A percentile compares a stretch with the other conserved stretches of the same genome.
Conservation (phyloP, 2,113 vertebrate genomes). For the Labeo rohita region DNA sequence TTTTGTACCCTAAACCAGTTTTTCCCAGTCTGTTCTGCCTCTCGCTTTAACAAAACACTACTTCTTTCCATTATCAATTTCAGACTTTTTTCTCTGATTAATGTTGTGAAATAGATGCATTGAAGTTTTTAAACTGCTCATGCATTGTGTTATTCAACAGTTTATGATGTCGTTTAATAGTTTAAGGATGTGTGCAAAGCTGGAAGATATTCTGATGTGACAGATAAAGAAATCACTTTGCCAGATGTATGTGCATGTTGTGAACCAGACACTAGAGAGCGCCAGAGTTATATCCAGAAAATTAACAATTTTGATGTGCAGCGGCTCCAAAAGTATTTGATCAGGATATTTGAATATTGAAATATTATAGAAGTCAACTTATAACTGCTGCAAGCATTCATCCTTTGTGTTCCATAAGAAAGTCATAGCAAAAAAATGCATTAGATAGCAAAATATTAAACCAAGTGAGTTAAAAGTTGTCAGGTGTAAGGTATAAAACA, state of each 20-base stretch:
- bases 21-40: not conserved
- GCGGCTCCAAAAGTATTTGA: not conserved
- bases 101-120: not conserved
- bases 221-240: constrained; percentile 15
- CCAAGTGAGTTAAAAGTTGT: not conserved
- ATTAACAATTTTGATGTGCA: not conserved
- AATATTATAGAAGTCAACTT: too few species aligned
- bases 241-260: constrained; percentile 2
- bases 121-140: not conserved
- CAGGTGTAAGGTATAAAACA: not conserved
- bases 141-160: not conserved
- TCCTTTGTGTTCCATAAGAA: too few species aligned
- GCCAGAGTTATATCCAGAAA: not conserved
- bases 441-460: not conserved
- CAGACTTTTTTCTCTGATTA: not conserved
- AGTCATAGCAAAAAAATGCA: not conserved
- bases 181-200: not conserved
- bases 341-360: too few species aligned
- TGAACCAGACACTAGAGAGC: constrained; percentile 15
- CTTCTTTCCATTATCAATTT: not conserved
- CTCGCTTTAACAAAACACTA: not conserved
- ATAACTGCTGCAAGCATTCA: too few species aligned
- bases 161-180: not conserved
- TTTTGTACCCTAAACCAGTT: not conserved
- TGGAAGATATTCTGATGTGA: not conserved